Evolutionary conservation across 2,888 invertebrate species (phyloP).

Genomic region (Gastracanthus pulcherrimus): DNA sequence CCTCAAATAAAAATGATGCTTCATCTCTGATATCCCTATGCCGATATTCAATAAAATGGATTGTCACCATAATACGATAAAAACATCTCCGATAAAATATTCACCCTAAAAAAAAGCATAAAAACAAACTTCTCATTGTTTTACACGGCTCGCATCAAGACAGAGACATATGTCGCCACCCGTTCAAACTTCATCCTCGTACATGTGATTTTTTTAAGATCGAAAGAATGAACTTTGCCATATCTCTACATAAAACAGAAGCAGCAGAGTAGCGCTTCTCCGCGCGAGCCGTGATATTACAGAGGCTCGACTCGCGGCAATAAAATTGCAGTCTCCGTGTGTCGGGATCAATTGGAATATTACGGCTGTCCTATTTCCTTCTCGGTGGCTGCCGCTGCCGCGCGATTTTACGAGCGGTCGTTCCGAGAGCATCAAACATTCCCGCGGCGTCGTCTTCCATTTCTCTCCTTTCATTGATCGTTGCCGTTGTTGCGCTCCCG

Average conservation of each 20-base stretch:
- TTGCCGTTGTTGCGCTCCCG: not conserved
- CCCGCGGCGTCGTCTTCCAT: constrained; percentile 9
- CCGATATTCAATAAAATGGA: not conserved
- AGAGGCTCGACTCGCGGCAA: not conserved
- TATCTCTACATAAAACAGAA: not conserved
- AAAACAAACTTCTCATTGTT: not conserved
- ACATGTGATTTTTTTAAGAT: not conserved
- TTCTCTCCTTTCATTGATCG: constrained; percentile 22
- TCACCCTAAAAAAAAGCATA: not conserved
- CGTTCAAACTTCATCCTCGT: not conserved
- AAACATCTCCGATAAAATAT: constrained; percentile 1
- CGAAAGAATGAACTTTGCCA: not conserved
- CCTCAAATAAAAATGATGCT: not conserved
- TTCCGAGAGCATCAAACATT: constrained; percentile 42
- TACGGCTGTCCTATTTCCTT: constrained; percentile 48
- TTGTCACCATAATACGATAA: not conserved
- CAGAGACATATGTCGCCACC: not conserved
- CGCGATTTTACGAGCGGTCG: constrained; percentile 45
- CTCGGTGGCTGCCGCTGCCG: too few relatives aligned
- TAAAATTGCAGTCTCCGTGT: constrained; percentile 21
- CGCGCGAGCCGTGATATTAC: not conserved
- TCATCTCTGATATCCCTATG: not conserved
- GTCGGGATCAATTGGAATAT: constrained; percentile 48
- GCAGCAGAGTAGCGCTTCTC: not conserved
- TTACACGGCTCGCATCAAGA: not conserved